A percentile compares a stretch with the other conserved stretches of the same genome.
These are phyloP conservation scores for Xerus rutilus DNA, from an alignment of 2,797 vertebrate genomes.

Conservation along the genomic window DNA sequence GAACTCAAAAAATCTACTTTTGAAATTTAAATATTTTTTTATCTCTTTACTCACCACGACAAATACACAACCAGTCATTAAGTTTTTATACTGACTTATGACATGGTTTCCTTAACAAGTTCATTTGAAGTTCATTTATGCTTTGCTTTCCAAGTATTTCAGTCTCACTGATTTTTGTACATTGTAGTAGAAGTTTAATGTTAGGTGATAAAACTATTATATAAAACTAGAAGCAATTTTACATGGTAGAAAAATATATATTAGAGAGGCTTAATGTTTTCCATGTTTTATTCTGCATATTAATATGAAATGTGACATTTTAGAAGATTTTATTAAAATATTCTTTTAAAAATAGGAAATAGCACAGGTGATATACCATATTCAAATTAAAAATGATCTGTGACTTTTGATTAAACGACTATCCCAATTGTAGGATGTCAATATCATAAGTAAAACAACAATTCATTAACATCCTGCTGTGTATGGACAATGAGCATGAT, in stretches of 20 bases:
- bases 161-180: conserved; percentile 41
- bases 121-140: background rate
- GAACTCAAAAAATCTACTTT: conserved; percentile 55
- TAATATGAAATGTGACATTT: background rate
- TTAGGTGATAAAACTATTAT: conserved; percentile 52
- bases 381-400: background rate
- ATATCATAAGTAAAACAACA: background rate
- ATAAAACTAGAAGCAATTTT: conserved; percentile 38
- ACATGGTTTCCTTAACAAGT: conserved; percentile 61
- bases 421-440: background rate
- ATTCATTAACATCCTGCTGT: background rate
- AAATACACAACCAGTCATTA: background rate
- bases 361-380: background rate
- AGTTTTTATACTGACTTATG: conserved; percentile 67
- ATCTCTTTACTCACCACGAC: conserved; percentile 26
- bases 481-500: background rate
- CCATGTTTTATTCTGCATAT: background rate
- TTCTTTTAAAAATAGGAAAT: background rate
- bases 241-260: background rate
- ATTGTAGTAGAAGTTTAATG: conserved; percentile 45
- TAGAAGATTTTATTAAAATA: background rate
- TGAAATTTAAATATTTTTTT: background rate
- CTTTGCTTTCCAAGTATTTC: conserved; percentile 62
- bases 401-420: background rate
- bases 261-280: background rate